Evolutionary conservation across 1,140 invertebrate genomes (phyloP).

Genomic region (Drosophila ananassae): DNA sequence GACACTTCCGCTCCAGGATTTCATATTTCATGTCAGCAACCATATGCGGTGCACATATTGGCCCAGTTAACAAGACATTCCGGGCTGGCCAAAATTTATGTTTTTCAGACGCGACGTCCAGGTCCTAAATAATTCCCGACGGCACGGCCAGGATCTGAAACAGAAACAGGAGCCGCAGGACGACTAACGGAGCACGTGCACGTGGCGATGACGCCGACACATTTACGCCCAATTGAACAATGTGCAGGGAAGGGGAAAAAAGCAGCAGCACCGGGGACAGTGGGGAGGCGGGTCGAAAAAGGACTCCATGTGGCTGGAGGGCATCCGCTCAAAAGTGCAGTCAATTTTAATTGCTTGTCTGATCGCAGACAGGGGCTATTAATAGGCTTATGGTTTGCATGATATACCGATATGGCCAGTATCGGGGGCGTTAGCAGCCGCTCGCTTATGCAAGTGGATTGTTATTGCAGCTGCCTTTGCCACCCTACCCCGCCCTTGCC

Average conservation of each 20-base stretch:
- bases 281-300: neutral
- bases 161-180: neutral
- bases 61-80: constrained; percentile 27
- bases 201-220: constrained; percentile 53
- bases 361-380: constrained; percentile 76
- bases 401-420: constrained; percentile 64
- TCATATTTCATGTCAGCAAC: constrained; percentile 13
- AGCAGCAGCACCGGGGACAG: neutral
- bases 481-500: neutral
- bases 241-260: constrained; percentile 10
- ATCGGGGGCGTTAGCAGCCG: constrained; percentile 48
- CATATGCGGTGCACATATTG: constrained; percentile 20
- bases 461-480: constrained; percentile 8
- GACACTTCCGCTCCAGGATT: constrained; percentile 4
- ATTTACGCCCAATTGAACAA: constrained; percentile 77
- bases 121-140: constrained; percentile 62
- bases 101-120: constrained; percentile 27
- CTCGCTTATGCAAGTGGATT: constrained; percentile 42
- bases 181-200: constrained; percentile 50
- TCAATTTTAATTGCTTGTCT: constrained; percentile 81
- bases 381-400: constrained; percentile 78
- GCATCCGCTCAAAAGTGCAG: constrained; percentile 72
- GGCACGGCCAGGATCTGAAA: constrained; percentile 20
- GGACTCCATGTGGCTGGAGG: constrained; percentile 36
- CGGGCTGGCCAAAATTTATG: constrained; percentile 36